phyloP scores from a whole-genome alignment of 2,888 invertebrate species.

The Leptarthrus brevirostris region DNA sequence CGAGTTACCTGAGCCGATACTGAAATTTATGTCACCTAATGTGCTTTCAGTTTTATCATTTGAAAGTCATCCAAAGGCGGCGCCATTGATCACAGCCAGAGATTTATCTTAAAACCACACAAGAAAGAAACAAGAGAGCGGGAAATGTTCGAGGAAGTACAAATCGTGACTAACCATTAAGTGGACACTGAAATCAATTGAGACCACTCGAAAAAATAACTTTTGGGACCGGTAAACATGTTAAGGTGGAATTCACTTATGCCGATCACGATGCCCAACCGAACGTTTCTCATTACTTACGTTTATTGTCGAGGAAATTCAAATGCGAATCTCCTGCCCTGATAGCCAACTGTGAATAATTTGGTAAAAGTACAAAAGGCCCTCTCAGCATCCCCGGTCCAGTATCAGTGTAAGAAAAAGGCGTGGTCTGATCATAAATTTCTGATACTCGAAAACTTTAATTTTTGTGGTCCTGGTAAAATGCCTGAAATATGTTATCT shows the following conservation, averaged over 20 bases:
- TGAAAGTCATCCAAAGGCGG: slow-evolving; percentile 12
- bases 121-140: slow-evolving; percentile 27
- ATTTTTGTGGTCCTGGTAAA: background rate
- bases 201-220: slow-evolving; percentile 29
- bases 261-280: slow-evolving; percentile 7
- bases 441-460: slow-evolving; percentile 2
- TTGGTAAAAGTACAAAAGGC: background rate
- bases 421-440: slow-evolving; percentile 21
- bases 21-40: slow-evolving; percentile 25
- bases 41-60: slow-evolving; percentile 37
- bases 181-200: slow-evolving; percentile 39
- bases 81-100: slow-evolving; percentile 33
- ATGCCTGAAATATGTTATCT: background rate
- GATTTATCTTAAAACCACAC: slow-evolving; percentile 36
- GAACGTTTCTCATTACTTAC: background rate
- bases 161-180: slow-evolving; percentile 44
- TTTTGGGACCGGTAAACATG: slow-evolving; percentile 4
- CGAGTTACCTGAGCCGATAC: slow-evolving; percentile 1
- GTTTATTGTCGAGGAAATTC: slow-evolving; percentile 13
- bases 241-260: slow-evolving; percentile 22
- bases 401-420: slow-evolving; percentile 28
- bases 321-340: background rate
- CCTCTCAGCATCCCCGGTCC: background rate
- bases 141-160: too few species aligned
- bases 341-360: slow-evolving; percentile 23